phyloP scores from a whole-genome alignment of 2,888 invertebrate genomes.

The Drosophila siamana region DNA sequence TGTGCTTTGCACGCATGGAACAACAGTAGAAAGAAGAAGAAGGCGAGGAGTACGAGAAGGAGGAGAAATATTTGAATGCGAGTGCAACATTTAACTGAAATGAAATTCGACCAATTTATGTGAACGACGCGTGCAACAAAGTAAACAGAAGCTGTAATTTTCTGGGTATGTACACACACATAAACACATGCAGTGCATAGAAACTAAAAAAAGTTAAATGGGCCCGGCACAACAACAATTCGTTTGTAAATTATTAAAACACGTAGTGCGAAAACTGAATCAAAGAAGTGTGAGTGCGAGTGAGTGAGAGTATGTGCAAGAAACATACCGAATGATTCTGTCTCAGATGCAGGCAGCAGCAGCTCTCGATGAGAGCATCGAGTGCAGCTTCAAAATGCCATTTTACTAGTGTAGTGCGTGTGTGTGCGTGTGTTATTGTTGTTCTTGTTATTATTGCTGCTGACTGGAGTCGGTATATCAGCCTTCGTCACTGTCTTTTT shows the following conservation, averaged over 20 bases:
- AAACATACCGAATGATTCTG: conserved; percentile 11
- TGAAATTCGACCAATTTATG: conserved; percentile 62
- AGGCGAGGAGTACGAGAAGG: conserved; percentile 21
- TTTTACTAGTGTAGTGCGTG: conserved; percentile 48
- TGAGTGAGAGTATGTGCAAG: conserved; percentile 17
- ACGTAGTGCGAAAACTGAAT: conserved; percentile 21
- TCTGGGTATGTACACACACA: conserved; percentile 48
- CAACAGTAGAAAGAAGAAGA: conserved; percentile 13
- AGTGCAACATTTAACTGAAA: conserved; percentile 68
- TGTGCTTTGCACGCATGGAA: conserved; percentile 72
- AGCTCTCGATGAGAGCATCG: conserved; percentile 45
- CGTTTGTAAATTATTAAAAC: conserved; percentile 38
- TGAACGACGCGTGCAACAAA: conserved; percentile 49
- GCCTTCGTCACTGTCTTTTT: conserved; percentile 57
- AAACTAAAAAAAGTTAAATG: conserved; percentile 29
- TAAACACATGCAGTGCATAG: not conserved
- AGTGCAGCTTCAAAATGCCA: conserved; percentile 45
- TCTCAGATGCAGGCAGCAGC: conserved; percentile 49
- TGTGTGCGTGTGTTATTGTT: conserved; percentile 29
- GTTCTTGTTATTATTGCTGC: conserved; percentile 28
- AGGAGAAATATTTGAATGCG: conserved; percentile 35
- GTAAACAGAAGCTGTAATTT: conserved; percentile 28
- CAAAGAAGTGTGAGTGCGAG: conserved; percentile 13
- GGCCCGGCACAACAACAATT: conserved; percentile 54
- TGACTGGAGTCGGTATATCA: conserved; percentile 47